A percentile compares a stretch with the other conserved stretches of the same genome.
These are phyloP conservation scores for Pithecia hirsuta DNA, from an alignment of 2,797 vertebrate genomes.

Conservation along the genomic window DNA sequence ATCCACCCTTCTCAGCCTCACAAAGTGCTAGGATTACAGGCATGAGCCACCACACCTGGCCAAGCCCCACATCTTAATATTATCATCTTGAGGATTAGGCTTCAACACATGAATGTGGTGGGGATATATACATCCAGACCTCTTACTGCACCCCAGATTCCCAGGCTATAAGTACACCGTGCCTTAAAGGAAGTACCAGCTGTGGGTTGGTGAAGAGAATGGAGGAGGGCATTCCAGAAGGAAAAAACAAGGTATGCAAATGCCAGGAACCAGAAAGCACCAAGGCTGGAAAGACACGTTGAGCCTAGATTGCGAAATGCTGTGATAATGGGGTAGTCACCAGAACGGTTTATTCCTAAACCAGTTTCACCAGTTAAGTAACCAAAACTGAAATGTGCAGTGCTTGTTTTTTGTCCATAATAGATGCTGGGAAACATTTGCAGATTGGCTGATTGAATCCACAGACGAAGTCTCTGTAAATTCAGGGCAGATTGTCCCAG, in stretches of 20 bases:
- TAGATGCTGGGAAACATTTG: not conserved
- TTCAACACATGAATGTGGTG: not conserved
- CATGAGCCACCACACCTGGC: not conserved
- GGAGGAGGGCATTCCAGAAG: not conserved
- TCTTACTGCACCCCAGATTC: not conserved
- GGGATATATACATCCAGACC: not conserved
- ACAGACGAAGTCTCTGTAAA: not conserved
- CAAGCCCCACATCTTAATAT: not conserved
- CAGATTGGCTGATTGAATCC: not conserved
- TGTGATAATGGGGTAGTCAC: not conserved
- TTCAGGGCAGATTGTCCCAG: not conserved
- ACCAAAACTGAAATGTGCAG: not conserved
- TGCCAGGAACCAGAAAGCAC: not conserved
- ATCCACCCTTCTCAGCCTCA: not conserved
- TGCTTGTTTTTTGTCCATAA: not conserved
- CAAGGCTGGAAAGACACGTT: not conserved
- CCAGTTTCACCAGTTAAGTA: not conserved
- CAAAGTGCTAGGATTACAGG: not conserved
- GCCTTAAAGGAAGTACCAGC: not conserved
- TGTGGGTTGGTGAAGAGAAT: not conserved
- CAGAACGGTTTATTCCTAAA: not conserved
- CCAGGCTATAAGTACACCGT: not conserved
- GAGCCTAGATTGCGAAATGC: not conserved
- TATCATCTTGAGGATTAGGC: not conserved
- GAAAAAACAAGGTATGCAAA: not conserved